Base-by-base conservation (phyloP, 2,113 vertebrate species). In the Nansenia antarctica region DNA sequence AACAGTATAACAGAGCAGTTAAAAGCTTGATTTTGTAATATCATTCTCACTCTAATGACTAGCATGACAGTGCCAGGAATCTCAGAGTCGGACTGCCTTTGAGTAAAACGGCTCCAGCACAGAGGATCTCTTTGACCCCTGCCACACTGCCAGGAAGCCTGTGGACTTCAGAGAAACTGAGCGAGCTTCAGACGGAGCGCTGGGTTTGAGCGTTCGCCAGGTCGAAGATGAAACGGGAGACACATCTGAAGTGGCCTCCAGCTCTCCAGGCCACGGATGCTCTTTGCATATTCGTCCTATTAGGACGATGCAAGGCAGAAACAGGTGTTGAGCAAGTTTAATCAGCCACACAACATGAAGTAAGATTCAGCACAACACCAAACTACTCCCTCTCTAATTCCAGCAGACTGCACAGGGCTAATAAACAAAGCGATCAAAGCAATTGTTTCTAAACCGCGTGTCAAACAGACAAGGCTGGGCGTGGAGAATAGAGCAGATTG, bases 381-480 rank as follows among this genome's bases (percentile, higher is more conserved):
- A 20, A 37, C 34, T 11, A 14, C 22, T n/a, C 59, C 34, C 60
- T 62, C 31, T 34, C 34, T 60, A 32, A 67, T 64, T 60, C 53
- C 58, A 29, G 3, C n/a, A 14, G 63, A 45, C 67, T 27, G 22
- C 52, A 54, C 5, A 11, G 52, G 26, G 24, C 52, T 54, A 54
- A 24, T 24, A n/a, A 27, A 24, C 29, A 57, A 35, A 58, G 29
- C 49, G 66, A 73, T 77, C 24, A 71, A 76, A 27, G 45, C 24
- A 70, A 47, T 65, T 42, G 57, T 65, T 42, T 35, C 20, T 49
- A 60, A 60, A 11, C 29, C 61, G 72, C 77, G 31, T 29, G 45
- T 72, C 67, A 83, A 76, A 66, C 65, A 73, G 55, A 77, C 37
- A 42, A 20, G 67, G 55, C 62, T 62, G 67, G 53, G 11, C 12